Evolutionary conservation across 2,888 invertebrate genomes (phyloP).

Genomic region (Electrophaes corylata): DNA sequence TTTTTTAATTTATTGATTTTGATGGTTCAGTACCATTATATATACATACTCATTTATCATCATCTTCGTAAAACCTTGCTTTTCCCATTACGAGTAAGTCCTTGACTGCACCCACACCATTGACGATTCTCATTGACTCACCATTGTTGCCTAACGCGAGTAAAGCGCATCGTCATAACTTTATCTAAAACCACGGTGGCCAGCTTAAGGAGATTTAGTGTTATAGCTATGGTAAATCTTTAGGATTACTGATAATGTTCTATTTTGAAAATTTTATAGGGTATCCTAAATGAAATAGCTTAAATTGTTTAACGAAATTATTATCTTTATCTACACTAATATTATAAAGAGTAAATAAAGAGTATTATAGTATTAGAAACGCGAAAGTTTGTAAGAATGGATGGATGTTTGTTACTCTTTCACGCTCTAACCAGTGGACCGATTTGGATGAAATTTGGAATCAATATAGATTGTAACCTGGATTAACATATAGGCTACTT

Average conservation of each 20-base stretch:
- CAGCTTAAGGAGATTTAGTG: slow-evolving; percentile 19
- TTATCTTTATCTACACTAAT: too few relatives aligned
- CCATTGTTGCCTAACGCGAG: slow-evolving; percentile 8
- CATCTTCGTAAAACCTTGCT: background rate
- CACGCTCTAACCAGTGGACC: too few relatives aligned
- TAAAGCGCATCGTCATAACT: slow-evolving; percentile 25
- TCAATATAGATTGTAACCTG: too few relatives aligned
- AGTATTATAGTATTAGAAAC: too few relatives aligned
- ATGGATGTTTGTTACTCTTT: too few relatives aligned
- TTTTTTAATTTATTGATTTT: background rate
- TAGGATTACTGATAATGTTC: slow-evolving; percentile 1
- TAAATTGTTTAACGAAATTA: too few relatives aligned
- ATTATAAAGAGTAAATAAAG: too few relatives aligned
- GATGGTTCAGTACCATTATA: too few relatives aligned
- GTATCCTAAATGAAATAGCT: background rate
- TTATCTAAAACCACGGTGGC: slow-evolving; percentile 17
- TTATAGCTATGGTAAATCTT: slow-evolving; percentile 15
- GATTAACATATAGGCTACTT: too few relatives aligned
- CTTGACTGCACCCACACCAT: slow-evolving; percentile 19
- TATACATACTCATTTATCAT: background rate
- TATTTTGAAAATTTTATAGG: slow-evolving; percentile 1
- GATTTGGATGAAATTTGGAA: too few relatives aligned
- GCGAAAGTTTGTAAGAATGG: too few relatives aligned
- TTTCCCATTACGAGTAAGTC: background rate
- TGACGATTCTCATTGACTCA: slow-evolving; percentile 15